Conservation (phyloP, 1,140 invertebrate species). For the Plutomurus gul region DNA sequence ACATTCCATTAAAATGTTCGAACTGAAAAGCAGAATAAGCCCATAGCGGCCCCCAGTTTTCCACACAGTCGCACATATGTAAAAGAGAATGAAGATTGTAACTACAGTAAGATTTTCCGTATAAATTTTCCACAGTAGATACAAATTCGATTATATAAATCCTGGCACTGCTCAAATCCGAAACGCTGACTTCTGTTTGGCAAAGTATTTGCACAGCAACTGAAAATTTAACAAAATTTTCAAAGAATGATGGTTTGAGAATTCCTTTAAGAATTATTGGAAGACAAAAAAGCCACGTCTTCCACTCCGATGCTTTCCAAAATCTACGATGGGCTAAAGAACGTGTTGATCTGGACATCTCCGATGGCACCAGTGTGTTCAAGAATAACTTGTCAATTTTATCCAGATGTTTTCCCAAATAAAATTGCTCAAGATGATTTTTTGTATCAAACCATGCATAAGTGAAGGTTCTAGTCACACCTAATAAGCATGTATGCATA, state of each 20-base stretch:
- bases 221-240: conserved; percentile 51
- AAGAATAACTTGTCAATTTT: neutral
- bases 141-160: conserved; percentile 43
- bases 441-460: conserved; percentile 39
- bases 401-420: conserved; percentile 36
- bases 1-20: conserved; percentile 48
- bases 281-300: conserved; percentile 49
- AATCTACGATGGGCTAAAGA: conserved; percentile 38
- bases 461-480: conserved; percentile 44
- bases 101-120: conserved; percentile 39
- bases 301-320: conserved; percentile 55
- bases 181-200: neutral
- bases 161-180: conserved; percentile 20
- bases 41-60: conserved; percentile 53
- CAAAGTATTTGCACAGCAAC: neutral
- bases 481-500: conserved; percentile 46
- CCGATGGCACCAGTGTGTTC: neutral
- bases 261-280: conserved; percentile 47
- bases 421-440: conserved; percentile 38
- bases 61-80: conserved; percentile 42
- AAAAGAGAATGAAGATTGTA: conserved; percentile 50
- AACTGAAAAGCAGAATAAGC: conserved; percentile 52
- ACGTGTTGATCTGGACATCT: neutral
- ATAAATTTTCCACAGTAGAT: conserved; percentile 27
- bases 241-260: conserved; percentile 47